phyloP scores from a whole-genome alignment of 2,888 invertebrate species.

The Acleris emargana region DNA sequence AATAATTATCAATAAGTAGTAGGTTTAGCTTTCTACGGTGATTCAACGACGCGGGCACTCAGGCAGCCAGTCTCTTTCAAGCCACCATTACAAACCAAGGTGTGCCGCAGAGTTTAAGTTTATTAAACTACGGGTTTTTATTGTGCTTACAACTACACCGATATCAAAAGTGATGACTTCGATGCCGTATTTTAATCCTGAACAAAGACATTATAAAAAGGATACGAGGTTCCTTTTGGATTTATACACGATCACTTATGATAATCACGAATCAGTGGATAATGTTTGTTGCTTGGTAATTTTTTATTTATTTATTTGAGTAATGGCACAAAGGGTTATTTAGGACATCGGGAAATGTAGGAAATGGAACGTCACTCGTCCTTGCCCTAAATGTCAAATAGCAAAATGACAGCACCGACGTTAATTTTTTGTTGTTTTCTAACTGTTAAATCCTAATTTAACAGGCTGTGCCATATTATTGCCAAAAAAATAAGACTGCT shows the following conservation, averaged over 20 bases:
- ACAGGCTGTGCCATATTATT: constrained; percentile 64
- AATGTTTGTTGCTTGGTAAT: constrained; percentile 87
- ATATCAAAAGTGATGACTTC: constrained; percentile 69
- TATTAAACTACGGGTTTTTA: constrained; percentile 35
- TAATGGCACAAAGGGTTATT: not conserved
- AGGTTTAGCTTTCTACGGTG: constrained; percentile 78
- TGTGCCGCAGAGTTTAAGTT: constrained; percentile 48
- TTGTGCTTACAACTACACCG: constrained; percentile 40
- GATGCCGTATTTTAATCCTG: constrained; percentile 80
- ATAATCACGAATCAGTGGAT: constrained; percentile 90
- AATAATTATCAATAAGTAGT: constrained; percentile 68
- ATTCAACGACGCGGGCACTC: constrained; percentile 64
- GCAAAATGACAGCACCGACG: constrained; percentile 59
- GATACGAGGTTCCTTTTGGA: constrained; percentile 92
- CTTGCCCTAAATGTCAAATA: constrained; percentile 78
- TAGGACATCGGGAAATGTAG: constrained; percentile 24
- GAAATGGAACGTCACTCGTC: constrained; percentile 59
- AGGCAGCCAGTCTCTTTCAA: constrained; percentile 64
- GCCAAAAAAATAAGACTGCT: constrained; percentile 75
- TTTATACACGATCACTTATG: constrained; percentile 93
- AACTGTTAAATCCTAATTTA: constrained; percentile 9
- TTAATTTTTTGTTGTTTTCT: constrained; percentile 52
- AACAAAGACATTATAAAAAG: constrained; percentile 92
- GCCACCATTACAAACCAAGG: constrained; percentile 52
- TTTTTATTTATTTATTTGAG: constrained; percentile 38